Evolutionary conservation across 2,888 invertebrate genomes (phyloP).

Genomic region (Nasonia oneida): DNA sequence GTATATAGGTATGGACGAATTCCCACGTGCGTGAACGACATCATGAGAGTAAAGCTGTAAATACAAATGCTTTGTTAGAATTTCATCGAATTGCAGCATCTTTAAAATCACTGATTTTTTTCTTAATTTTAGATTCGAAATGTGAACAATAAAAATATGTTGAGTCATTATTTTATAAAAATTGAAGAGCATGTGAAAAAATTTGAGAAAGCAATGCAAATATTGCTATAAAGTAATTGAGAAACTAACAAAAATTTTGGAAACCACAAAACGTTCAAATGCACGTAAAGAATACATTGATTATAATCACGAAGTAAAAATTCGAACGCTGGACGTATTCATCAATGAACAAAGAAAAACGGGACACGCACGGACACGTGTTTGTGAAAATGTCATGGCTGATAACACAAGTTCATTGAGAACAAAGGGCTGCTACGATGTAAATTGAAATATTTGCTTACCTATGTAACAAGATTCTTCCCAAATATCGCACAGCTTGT

Average conservation of each 20-base stretch:
- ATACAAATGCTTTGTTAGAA: too few relatives aligned
- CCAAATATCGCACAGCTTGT: not conserved
- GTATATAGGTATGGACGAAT: too few relatives aligned
- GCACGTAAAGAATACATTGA: not conserved
- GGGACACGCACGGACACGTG: not conserved
- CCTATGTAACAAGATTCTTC: not conserved
- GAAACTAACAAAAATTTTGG: not conserved
- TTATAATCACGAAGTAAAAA: too few relatives aligned
- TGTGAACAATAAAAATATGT: not conserved
- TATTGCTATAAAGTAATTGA: too few relatives aligned
- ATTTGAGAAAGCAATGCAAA: too few relatives aligned
- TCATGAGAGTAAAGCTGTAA: too few relatives aligned
- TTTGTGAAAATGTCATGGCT: not conserved
- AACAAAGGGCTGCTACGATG: not conserved
- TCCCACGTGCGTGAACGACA: too few relatives aligned
- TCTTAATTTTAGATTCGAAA: not conserved
- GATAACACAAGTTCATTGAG: not conserved
- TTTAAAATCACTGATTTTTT: too few relatives aligned
- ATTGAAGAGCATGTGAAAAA: not conserved
- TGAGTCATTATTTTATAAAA: not conserved
- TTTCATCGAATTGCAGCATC: too few relatives aligned
- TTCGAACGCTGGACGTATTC: too few relatives aligned
- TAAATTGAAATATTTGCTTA: not conserved
- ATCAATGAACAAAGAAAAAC: not conserved
- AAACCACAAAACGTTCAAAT: not conserved